Conservation (phyloP, 2,797 vertebrate species). For the Podarcis lilfordi region DNA sequence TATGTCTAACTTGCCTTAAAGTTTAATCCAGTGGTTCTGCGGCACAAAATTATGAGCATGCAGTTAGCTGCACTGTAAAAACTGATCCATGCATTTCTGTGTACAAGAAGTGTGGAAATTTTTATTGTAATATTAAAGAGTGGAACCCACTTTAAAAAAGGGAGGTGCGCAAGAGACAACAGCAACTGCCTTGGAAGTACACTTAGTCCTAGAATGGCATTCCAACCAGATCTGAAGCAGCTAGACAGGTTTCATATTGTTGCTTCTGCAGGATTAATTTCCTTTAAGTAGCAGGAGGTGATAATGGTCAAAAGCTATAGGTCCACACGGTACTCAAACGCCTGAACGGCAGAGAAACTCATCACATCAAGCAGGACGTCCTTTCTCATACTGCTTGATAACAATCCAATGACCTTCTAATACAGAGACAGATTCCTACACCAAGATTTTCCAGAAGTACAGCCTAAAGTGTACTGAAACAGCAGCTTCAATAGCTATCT, state of each 20-base stretch:
- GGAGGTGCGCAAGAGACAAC: constrained; percentile 1
- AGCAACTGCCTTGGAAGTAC: not conserved
- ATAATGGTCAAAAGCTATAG: not conserved
- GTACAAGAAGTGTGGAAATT: not conserved
- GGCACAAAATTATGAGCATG: constrained; percentile 2
- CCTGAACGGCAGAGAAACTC: not conserved
- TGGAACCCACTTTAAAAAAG: constrained; percentile 10
- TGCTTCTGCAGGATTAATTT: not conserved
- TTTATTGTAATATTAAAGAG: not conserved
- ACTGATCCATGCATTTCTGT: not conserved
- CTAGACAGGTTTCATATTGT: not conserved
- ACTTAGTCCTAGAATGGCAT: not conserved
- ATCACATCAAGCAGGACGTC: not conserved
- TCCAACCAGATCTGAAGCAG: not conserved
- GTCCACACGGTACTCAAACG: not conserved
- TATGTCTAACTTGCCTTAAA: not conserved
- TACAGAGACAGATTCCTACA: not conserved
- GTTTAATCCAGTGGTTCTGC: not conserved
- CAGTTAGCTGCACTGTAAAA: not conserved
- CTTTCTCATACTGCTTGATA: not conserved
- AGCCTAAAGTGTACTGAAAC: not conserved
- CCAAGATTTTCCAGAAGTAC: not conserved
- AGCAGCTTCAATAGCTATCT: not conserved
- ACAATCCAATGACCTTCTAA: not conserved
- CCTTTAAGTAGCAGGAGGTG: not conserved